A percentile compares a stretch with the other conserved stretches of the same genome.
These are phyloP conservation scores for Arctocebus calabarensis DNA, from an alignment of 2,797 vertebrate species.

Conservation along the genomic window DNA sequence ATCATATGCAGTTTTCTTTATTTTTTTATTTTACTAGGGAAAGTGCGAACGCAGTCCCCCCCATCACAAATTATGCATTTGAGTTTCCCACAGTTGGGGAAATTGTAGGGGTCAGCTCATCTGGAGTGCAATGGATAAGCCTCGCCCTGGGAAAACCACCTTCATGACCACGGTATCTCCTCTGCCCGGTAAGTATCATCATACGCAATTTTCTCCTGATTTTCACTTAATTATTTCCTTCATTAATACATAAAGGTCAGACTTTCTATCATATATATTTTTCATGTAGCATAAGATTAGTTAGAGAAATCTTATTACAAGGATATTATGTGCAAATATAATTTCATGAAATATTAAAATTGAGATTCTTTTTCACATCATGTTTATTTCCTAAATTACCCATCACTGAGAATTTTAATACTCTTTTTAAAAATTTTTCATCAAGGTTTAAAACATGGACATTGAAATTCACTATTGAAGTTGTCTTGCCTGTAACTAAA, in stretches of 20 bases:
- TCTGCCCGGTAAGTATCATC: no score
- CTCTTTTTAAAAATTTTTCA: neutral
- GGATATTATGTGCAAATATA: neutral
- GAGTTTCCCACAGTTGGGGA: no score
- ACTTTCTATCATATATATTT: neutral
- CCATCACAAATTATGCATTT: no score
- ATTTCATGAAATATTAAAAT: neutral
- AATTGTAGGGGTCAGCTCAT: no score
- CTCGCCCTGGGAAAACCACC: no score
- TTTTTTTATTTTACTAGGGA: no score
- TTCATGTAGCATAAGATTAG: neutral
- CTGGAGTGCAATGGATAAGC: no score
- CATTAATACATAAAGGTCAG: neutral
- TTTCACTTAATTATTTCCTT: neutral
- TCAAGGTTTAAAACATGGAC: neutral
- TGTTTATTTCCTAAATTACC: neutral
- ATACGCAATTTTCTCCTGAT: neutral
- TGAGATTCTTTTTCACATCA: neutral
- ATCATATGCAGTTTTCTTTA: neutral
- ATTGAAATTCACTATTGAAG: neutral
- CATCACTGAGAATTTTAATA: neutral
- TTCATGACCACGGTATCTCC: no score
- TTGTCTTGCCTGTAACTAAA: slow-evolving; percentile 3
- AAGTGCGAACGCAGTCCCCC: no score
- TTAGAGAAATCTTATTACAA: neutral